These are phyloP conservation scores for Phymanthus crucifer DNA, from an alignment of 92 coral and sea anemone species.

Conservation along the genomic window DNA sequence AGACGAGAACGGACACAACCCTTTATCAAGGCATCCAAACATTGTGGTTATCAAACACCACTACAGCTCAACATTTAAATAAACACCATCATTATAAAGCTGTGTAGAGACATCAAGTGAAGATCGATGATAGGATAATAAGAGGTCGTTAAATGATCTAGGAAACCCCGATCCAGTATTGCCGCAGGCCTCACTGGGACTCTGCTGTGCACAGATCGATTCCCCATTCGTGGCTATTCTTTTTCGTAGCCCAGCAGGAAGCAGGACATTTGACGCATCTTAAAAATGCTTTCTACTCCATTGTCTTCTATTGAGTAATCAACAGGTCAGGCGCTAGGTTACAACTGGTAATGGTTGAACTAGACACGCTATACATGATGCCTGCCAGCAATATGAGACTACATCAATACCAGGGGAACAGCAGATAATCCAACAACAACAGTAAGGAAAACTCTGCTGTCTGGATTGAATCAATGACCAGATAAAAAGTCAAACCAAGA, in stretches of 20 bases:
- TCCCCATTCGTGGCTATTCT: neutral
- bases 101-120: constrained; percentile 13
- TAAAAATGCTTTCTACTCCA: neutral
- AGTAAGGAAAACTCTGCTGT: neutral
- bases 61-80: neutral
- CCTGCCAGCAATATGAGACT: neutral
- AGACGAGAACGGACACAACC: neutral
- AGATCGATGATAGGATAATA: constrained; percentile 32
- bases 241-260: neutral
- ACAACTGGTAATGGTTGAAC: neutral
- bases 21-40: neutral
- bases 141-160: constrained; percentile 14
- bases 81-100: constrained; percentile 29
- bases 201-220: neutral
- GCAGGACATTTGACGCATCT: neutral
- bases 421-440: neutral
- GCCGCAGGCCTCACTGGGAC: neutral
- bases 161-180: neutral
- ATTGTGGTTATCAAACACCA: neutral
- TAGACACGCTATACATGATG: too few relatives aligned
- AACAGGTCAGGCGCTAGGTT: neutral
- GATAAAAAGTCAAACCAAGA: neutral
- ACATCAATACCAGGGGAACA: neutral
- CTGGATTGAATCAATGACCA: neutral
- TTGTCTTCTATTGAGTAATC: neutral